Evolutionary conservation across 1,140 invertebrate species (phyloP), one percentile per base, ranked within the genome.

Genomic region (Atta cephalotes): DNA sequence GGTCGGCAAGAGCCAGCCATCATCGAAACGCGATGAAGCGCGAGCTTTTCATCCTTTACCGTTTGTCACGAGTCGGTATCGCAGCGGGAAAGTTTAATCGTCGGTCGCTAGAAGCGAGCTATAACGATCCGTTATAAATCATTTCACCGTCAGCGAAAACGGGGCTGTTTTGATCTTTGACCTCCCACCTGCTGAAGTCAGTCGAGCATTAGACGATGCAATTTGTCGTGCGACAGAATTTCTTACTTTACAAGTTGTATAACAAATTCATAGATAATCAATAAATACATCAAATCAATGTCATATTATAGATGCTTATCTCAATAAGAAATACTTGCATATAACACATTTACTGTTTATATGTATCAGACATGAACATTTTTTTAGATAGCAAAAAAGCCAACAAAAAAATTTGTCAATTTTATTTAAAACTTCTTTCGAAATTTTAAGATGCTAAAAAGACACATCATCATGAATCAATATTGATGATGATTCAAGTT

Each of bases 71-170:
- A 31, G 70, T 51, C 18, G 39, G 56, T 82, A 28, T 62, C 56
- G 12, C 49, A 70, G 53, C 31, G 12, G 39, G 70, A 60, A 74
- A 49, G 21, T 84, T 84, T 84, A 84, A 84, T 84, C 70, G 70
- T 14, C 39, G 28, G 6, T 53, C 28, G 28, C 77, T 58, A 31
- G 31, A n/a, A 56, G 39, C 58, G 14, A 51, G 14, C 49, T 2
- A 31, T 80, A 84, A 74, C 70, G 53, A 84, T 74, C 39, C 70
- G 51, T n/a, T 62, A 25, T 84, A 84, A 84, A 76, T 84, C 80
- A 63, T 84, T 45, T 35, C 70, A 12, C 25, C 39, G 56, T 82
- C 68, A 35, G 49, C 78, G 49, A 65, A 79, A 79, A 79, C 28
- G 31, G 31, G 49, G 49, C 31, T n/a, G 21, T 25, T 60, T 70